Evolutionary conservation across 2,113 vertebrate species (phyloP), one percentile per base, ranked within the genome.

Genomic region (Rhineura floridana): DNA sequence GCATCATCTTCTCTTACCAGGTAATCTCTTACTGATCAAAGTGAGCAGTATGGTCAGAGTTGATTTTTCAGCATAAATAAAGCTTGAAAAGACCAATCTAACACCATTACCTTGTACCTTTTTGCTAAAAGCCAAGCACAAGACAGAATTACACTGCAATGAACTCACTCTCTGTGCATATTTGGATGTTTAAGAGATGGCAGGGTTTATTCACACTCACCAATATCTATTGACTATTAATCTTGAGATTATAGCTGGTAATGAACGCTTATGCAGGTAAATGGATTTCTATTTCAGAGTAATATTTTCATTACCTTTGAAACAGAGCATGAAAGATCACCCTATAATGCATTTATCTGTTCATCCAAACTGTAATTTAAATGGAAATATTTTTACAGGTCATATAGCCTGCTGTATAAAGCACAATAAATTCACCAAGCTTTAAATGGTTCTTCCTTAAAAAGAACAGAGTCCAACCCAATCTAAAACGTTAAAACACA

Each of bases 351-450:
- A 88, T 90, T 87, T 91, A 39, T 83, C 59, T 89, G 44, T 90
- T 93, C 90, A 87, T 75, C 72, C 77, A 91, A 83, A 86, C 30
- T 59, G 17, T 77, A 93, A 92, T 85, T 93, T 82, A 94, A 89
- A 72, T 83, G 23, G 52, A 89, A 89, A 91, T 90, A 90, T 79
- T 95, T 93, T 94, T 90, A 78, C 44, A 89, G 78, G 80, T 94
- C 78, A 92, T 62, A 89, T 25, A 85, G 48, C 89, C 52, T 85
- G 44, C 0, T 80, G 86, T 92, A 69, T 78, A 91, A 92, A 36
- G 50, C 33, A 69, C 50, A 85, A 21, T 84, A 83, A 89, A 76
- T 90, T 91, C 5, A 86, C 90, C 48, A 78, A 23, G 39, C 30
- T 83, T 91, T 67, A 62, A 81, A 90, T 3, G 39, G 19, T 48